Base-by-base conservation (phyloP, 2,888 invertebrate genomes). In the Drosophila algonquin region DNA sequence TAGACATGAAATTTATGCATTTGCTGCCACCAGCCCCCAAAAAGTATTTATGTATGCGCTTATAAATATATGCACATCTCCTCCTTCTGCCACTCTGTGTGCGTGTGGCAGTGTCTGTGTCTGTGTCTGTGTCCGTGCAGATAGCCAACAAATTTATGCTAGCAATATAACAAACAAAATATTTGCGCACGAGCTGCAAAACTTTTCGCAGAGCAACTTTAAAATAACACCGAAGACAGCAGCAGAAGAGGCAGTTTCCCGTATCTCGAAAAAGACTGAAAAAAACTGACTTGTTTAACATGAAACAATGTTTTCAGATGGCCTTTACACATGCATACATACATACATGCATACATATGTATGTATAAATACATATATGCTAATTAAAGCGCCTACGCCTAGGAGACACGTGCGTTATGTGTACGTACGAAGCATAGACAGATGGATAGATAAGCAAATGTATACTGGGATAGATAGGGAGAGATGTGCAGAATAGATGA, bases 11-110 rank as follows among this genome's bases (percentile, higher is more conserved):
- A 83, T 83, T 82, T 83, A 83, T 83, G 83, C 83, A 83, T 82
- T 83, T 79, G 78, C 85, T 79, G 75, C 76, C 79, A 81, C 81
- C 40, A 40, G 40, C 40, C 40, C 14, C 76, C 84, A 62, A 80
- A 83, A 83, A 83, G 85, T 83, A 83, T 83, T 83, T 83, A 83
- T 83, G 78, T 82, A 83, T 83, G 85, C 82, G 81, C 85, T 83
- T 83, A 85, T 82, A 83, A 85, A 83, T 82, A 83, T 85, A 83
- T 85, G 81, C 81, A 78, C 76, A 76, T 73, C 68, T 77, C 67
- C 60, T 59, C 69, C n/a, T 51, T 57, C 10, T 40, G 14, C 40
- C 14, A 6, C 14, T 30, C 40, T 6, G 14, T 12, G 24, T 32
- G 60, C 14, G 44, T 21, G 57, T 8, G 6, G n/a, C 35, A 24